phyloP scores from a whole-genome alignment of 2,113 vertebrate species.

The Rallus limicola region DNA sequence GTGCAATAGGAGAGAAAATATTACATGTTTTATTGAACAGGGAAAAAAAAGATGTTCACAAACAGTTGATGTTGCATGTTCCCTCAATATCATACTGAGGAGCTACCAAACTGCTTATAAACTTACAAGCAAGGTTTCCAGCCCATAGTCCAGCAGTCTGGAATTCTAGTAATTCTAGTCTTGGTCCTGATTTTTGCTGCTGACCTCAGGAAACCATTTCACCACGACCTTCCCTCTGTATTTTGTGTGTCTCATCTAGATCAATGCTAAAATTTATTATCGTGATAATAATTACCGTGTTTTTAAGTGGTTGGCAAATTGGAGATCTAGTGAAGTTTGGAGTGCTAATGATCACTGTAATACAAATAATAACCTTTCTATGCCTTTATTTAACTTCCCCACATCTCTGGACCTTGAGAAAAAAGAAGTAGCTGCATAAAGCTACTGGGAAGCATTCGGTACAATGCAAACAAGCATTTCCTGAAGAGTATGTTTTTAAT shows the following conservation, averaged over 20 bases:
- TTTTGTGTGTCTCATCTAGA: neutral
- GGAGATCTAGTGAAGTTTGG: neutral
- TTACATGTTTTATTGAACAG: neutral
- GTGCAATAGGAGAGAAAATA: neutral
- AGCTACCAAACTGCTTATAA: neutral
- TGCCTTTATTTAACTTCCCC: neutral
- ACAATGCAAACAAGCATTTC: neutral
- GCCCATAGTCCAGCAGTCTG: neutral
- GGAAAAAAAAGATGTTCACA: neutral
- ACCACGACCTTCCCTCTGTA: neutral
- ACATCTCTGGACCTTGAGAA: neutral
- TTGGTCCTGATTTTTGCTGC: neutral
- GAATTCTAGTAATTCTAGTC: neutral
- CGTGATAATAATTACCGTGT: no score
- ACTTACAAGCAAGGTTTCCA: neutral
- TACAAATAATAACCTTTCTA: neutral
- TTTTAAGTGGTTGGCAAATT: neutral
- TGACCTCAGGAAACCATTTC: neutral
- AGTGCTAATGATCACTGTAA: neutral
- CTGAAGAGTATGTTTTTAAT: neutral
- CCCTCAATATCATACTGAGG: neutral
- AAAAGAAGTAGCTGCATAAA: neutral
- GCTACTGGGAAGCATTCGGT: neutral
- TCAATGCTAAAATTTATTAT: neutral
- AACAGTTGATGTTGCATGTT: neutral